Evolutionary conservation across 2,888 invertebrate species (phyloP), one percentile per base, ranked within the genome.

Genomic region (Caenorhabditis doughertyi): DNA sequence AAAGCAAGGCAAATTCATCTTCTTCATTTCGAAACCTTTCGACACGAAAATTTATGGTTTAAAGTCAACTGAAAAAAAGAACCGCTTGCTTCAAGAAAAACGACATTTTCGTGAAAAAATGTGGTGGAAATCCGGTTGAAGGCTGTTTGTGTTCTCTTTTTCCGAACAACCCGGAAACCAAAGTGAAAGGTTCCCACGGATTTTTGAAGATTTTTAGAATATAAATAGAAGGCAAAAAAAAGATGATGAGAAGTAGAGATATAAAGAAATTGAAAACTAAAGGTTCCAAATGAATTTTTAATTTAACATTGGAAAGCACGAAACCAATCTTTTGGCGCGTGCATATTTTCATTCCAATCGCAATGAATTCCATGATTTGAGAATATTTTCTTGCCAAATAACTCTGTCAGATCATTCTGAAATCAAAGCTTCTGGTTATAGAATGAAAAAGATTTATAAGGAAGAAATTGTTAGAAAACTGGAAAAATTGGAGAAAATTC

Each of bases 111-210:
- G 60, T 60, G 25, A 39, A 60, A 60, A 60, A 42, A 27, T 42
- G 64, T 62, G n/a, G n/a, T n/a, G 64, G 64, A 64, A 64, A 64
- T 64, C 64, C 64, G 64, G 64, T 64, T 64, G 35, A 16, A 32
- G 27, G 44, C 25, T 64, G 64, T 49, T 64, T 64, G 64, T 51
- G 51, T 64, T 32, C 32, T 29, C n/a, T n/a, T n/a, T n/a, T 64
- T 64, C 27, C 47, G 47, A 23, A 55, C 55, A 42, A 53, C 53
- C 67, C 51, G 67, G 55, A 55, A 53, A 68, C 56, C 64, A 47
- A 47, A 49, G 55, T 44, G 42, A 70, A 23, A 55, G 55, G 49
- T 67, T 67, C 67, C 67, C 67, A 67, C 67, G 67, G 67, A 53
- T 67, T 67, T 51, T 67, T 16, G 35, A 39, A 39, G 49, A 39